Conservation (phyloP, 2,888 invertebrate species). For the Coenonympha arcania region DNA sequence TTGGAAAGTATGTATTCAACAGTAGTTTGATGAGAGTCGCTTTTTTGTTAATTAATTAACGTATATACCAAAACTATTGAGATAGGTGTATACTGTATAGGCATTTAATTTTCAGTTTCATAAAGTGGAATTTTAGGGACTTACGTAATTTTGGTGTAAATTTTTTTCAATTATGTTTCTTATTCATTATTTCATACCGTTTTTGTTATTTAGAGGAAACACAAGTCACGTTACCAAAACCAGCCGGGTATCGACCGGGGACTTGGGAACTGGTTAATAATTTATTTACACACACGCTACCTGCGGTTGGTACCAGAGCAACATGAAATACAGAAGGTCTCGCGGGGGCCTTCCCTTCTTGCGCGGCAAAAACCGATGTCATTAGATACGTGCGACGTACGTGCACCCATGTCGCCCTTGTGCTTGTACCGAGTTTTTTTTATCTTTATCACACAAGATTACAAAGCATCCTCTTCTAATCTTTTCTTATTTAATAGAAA, state of each 20-base stretch:
- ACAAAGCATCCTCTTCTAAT: neutral
- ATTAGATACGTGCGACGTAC: constrained; percentile 58
- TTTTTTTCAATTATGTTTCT: neutral
- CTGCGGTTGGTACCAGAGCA: constrained; percentile 44
- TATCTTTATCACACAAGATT: constrained; percentile 4
- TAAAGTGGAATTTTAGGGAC: too few relatives aligned
- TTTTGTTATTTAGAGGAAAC: neutral
- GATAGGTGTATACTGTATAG: too few relatives aligned
- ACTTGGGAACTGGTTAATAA: constrained; percentile 43
- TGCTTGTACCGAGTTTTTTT: too few relatives aligned
- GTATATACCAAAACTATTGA: too few relatives aligned
- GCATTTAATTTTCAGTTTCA: too few relatives aligned
- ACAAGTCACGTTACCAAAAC: constrained; percentile 13
- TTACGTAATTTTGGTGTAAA: neutral
- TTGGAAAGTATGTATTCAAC: too few relatives aligned
- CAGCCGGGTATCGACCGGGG: constrained; percentile 30
- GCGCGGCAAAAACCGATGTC: constrained; percentile 66
- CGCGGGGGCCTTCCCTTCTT: constrained; percentile 42
- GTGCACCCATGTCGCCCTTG: constrained; percentile 48
- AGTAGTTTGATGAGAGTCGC: too few relatives aligned
- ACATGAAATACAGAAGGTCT: constrained; percentile 59
- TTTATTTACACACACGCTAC: constrained; percentile 57
- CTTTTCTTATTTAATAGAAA: neutral
- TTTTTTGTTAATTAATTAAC: too few relatives aligned
- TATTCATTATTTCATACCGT: neutral